Conservation (phyloP, 2,797 vertebrate genomes). For the Sternarchorhynchus goeldii region DNA sequence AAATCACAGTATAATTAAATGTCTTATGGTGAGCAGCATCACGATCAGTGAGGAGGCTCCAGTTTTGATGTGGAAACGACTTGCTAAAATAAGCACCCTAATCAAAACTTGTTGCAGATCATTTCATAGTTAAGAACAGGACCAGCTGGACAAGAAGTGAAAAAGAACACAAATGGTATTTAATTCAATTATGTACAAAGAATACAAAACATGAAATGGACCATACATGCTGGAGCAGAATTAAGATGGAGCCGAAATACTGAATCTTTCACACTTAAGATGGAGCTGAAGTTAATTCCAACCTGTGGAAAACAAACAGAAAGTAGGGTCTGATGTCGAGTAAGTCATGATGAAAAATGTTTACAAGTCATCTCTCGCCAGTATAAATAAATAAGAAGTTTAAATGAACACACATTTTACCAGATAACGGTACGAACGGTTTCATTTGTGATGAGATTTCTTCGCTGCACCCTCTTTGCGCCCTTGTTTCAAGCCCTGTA, state of each 20-base stretch:
- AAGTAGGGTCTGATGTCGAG: too few species aligned
- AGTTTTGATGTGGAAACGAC: too few species aligned
- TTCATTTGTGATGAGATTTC: slow-evolving; percentile 71
- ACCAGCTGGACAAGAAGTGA: slow-evolving; percentile 6
- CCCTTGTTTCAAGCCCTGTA: slow-evolving; percentile 78
- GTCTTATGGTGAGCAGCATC: too few species aligned
- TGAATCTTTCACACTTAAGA: neutral
- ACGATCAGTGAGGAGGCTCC: too few species aligned
- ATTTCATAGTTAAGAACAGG: neutral
- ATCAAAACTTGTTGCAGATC: too few species aligned
- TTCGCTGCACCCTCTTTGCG: slow-evolving; percentile 73
- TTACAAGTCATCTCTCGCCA: neutral
- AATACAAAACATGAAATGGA: slow-evolving; percentile 70
- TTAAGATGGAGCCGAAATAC: neutral
- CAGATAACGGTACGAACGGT: neutral
- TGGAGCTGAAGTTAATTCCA: neutral
- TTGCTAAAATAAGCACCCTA: too few species aligned
- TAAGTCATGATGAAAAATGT: neutral
- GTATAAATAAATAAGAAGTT: neutral
- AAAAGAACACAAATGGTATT: slow-evolving; percentile 58
- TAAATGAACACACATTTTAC: neutral
- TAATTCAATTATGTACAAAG: slow-evolving; percentile 77
- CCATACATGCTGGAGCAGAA: slow-evolving; percentile 8
- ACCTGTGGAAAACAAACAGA: slow-evolving; percentile 12
- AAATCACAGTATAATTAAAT: too few species aligned